phyloP scores from a whole-genome alignment of 2,888 invertebrate species.

The Ernsta delagoae region DNA sequence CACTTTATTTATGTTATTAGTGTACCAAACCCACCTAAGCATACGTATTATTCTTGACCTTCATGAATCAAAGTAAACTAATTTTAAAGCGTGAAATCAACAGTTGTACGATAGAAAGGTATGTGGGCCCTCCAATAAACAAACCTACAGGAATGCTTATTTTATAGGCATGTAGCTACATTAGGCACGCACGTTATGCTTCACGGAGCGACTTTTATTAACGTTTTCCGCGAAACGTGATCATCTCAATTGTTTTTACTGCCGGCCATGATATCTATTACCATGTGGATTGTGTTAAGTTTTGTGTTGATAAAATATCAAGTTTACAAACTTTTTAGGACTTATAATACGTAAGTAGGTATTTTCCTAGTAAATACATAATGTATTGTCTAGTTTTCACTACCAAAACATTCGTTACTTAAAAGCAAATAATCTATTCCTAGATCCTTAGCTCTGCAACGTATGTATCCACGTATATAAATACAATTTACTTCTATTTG shows the following conservation, averaged over 20 bases:
- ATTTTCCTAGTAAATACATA: too few relatives aligned
- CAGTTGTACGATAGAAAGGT: too few relatives aligned
- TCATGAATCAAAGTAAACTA: neutral
- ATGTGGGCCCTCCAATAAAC: neutral
- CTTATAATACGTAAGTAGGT: too few relatives aligned
- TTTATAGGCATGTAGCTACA: neutral
- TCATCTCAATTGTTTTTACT: conserved; percentile 55
- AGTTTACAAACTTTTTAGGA: neutral
- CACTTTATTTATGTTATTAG: too few relatives aligned
- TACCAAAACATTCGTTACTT: too few relatives aligned
- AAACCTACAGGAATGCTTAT: neutral
- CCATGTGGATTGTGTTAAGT: conserved; percentile 35
- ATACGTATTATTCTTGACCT: too few relatives aligned
- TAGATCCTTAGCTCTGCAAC: too few relatives aligned
- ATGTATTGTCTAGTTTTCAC: too few relatives aligned
- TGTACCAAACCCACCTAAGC: too few relatives aligned
- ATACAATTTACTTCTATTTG: neutral
- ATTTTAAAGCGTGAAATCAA: neutral
- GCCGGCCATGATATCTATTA: conserved; percentile 40
- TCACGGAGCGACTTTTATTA: conserved; percentile 59
- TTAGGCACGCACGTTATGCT: conserved; percentile 47
- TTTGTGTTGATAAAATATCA: neutral
- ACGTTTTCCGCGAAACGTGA: conserved; percentile 56
- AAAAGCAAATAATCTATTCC: too few relatives aligned
- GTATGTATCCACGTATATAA: neutral